These are phyloP conservation scores for Cervus canadensis DNA, from an alignment of 2,113 vertebrate genomes.

Conservation along the genomic window DNA sequence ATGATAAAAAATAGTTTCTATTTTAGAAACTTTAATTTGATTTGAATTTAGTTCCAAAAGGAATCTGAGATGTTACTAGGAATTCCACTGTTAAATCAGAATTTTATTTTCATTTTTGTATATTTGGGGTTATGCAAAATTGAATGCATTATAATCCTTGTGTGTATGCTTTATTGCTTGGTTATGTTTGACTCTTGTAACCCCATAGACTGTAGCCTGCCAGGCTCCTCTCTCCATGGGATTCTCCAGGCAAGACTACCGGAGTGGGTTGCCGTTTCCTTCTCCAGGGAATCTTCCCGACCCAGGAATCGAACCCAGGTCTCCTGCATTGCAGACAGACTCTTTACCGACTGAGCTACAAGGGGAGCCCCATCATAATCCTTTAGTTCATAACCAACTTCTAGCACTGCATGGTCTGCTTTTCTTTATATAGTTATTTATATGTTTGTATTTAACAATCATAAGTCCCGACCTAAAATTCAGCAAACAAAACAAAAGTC, in stretches of 20 bases:
- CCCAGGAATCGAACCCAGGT: fast-evolving
- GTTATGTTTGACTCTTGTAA: fast-evolving
- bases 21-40: background rate
- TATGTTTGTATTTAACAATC: background rate
- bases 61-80: background rate
- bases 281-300: background rate
- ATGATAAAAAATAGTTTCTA: background rate
- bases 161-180: background rate
- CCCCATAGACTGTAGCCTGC: background rate
- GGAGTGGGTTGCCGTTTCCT: background rate
- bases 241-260: background rate
- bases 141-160: background rate
- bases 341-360: background rate
- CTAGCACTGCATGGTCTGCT: background rate
- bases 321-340: background rate
- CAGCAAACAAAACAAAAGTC: background rate
- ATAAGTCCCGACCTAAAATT: background rate
- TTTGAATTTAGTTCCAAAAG: background rate
- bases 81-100: background rate
- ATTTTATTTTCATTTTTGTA: background rate
- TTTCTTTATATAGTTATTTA: background rate
- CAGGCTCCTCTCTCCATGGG: background rate
- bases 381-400: background rate
- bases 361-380: background rate
- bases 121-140: background rate